Conservation (phyloP, 2,888 invertebrate species). For the Habrosyne pyritoides region DNA sequence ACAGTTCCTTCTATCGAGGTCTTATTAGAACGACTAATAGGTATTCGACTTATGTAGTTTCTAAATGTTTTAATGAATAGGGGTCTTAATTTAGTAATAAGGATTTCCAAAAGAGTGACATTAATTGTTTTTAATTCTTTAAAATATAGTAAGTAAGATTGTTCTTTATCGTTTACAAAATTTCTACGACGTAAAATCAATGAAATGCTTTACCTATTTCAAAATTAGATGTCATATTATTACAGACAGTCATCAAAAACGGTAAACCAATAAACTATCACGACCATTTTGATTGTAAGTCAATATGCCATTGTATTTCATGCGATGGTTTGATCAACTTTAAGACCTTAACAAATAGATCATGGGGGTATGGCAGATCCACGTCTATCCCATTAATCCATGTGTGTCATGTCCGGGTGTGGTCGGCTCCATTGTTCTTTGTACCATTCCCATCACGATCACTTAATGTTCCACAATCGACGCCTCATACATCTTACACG, state of each 20-base stretch:
- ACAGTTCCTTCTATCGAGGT: background rate
- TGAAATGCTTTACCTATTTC: no score
- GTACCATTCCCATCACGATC: constrained; percentile 60
- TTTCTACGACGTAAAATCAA: no score
- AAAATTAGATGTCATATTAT: no score
- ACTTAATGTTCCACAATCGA: constrained; percentile 62
- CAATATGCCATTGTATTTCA: background rate
- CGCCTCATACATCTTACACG: constrained; percentile 66
- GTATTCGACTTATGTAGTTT: no score
- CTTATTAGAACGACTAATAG: background rate
- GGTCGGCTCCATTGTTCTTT: constrained; percentile 49
- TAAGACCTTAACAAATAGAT: background rate
- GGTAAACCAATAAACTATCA: no score
- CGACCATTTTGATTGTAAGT: background rate
- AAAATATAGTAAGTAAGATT: no score
- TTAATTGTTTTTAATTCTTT: no score
- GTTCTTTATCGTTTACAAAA: no score
- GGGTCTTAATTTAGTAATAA: no score
- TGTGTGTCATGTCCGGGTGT: constrained; percentile 52
- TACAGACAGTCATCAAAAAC: no score
- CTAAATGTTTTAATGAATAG: no score
- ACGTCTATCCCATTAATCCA: background rate
- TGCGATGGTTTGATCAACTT: background rate
- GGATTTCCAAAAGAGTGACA: no score
- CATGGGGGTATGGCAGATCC: background rate